These are phyloP conservation scores for Aporophyla nigra DNA, from an alignment of 2,888 invertebrate genomes.

Conservation along the genomic window DNA sequence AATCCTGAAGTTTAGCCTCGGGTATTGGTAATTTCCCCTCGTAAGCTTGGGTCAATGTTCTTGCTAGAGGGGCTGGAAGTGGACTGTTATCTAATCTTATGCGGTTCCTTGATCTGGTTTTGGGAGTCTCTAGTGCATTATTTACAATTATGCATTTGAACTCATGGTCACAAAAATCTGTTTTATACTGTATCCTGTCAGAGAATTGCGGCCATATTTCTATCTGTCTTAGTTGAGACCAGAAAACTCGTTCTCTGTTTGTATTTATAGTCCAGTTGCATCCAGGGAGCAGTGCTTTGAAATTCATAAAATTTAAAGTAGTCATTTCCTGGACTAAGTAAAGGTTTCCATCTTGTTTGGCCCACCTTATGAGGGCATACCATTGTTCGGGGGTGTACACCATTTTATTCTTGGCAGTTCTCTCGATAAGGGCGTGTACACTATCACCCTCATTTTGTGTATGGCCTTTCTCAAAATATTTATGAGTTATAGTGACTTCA, in stretches of 20 bases:
- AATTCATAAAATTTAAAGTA: conserved; percentile 34
- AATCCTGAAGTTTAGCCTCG: conserved; percentile 44
- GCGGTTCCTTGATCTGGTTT: conserved; percentile 33
- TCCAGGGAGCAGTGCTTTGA: conserved; percentile 34
- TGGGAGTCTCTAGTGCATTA: conserved; percentile 30
- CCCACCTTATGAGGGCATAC: conserved; percentile 34
- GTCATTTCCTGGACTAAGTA: conserved; percentile 39
- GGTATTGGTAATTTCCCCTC: conserved; percentile 38
- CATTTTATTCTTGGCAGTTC: conserved; percentile 26
- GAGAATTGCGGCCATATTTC: conserved; percentile 29
- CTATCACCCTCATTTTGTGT: conserved; percentile 39
- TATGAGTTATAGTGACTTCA: conserved; percentile 33
- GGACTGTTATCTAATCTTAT: conserved; percentile 26
- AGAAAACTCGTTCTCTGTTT: conserved; percentile 31
- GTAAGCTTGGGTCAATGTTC: conserved; percentile 39
- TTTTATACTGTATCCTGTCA: conserved; percentile 22
- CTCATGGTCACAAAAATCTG: conserved; percentile 28
- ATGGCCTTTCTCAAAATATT: conserved; percentile 30
- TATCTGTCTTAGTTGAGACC: conserved; percentile 35
- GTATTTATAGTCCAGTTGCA: conserved; percentile 33
- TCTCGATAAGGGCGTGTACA: conserved; percentile 33
- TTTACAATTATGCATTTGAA: conserved; percentile 44
- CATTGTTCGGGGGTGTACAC: conserved; percentile 38
- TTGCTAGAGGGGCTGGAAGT: conserved; percentile 30
- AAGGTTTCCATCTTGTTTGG: conserved; percentile 30